A percentile compares a stretch with the other conserved stretches of the same genome.
Evolutionary conservation across 2,888 invertebrate species (phyloP).

Genomic region (Vannuccia rotundouncinata): DNA sequence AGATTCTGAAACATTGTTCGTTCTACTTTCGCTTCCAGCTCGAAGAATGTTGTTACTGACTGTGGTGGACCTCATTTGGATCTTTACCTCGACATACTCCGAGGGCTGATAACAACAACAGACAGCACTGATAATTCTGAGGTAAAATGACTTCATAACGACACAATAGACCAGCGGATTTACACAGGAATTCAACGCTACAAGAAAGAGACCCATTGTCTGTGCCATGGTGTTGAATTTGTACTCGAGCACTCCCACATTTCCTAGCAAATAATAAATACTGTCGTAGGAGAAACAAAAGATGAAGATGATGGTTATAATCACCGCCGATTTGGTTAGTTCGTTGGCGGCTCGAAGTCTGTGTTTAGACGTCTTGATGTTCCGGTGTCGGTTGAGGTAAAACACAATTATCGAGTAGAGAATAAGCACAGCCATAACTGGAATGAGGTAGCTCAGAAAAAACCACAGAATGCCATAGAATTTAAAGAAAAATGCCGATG

Average conservation of each 20-base stretch:
- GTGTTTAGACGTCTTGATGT: not conserved
- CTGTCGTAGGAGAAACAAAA: slow-evolving; percentile 30
- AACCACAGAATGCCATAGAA: slow-evolving; percentile 32
- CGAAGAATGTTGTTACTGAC: not conserved
- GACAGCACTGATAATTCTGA: slow-evolving; percentile 5
- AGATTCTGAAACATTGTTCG: not conserved
- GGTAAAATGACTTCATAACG: slow-evolving; percentile 25
- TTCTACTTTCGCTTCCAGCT: not conserved
- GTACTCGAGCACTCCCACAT: slow-evolving; percentile 14
- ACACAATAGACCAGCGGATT: slow-evolving; percentile 32
- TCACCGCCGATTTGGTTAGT: slow-evolving; percentile 30
- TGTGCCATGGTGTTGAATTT: slow-evolving; percentile 1
- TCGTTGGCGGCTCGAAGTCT: slow-evolving; percentile 30
- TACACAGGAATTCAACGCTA: slow-evolving; percentile 31
- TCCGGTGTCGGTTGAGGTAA: not conserved
- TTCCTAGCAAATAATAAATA: slow-evolving; percentile 27
- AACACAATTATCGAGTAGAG: slow-evolving; percentile 25
- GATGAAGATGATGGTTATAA: slow-evolving; percentile 32
- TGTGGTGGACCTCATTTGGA: not conserved
- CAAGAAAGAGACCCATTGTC: slow-evolving; percentile 20
- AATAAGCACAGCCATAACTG: not conserved
- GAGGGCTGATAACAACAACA: slow-evolving; percentile 12
- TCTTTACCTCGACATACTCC: not conserved
- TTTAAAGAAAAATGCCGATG: not conserved
- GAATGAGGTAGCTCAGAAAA: slow-evolving; percentile 20